Conservation (phyloP, 2,888 invertebrate species). For the Neoscelio sp. region DNA sequence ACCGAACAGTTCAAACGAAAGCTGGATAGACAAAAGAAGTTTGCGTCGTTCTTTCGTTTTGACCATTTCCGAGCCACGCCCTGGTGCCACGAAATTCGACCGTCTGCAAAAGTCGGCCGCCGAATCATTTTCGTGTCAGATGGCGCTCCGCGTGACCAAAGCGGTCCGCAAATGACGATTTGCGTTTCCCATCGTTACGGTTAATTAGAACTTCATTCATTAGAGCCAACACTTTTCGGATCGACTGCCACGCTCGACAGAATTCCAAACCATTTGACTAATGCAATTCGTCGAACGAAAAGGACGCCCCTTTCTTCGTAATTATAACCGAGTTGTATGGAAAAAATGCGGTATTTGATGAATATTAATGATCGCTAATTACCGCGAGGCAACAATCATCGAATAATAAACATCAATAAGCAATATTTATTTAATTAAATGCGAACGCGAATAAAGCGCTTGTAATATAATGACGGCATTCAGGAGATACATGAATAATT, state of each 20-base stretch:
- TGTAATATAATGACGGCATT: conserved; percentile 20
- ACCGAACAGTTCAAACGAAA: conserved; percentile 15
- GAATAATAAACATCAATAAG: conserved; percentile 59
- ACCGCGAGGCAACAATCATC: conserved; percentile 21
- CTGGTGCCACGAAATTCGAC: conserved; percentile 67
- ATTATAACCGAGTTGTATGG: conserved; percentile 31
- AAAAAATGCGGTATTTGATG: conserved; percentile 36
- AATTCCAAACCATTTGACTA: conserved; percentile 9
- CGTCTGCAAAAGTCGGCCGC: conserved; percentile 23
- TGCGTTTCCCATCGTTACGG: conserved; percentile 33
- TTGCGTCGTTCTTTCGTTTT: conserved; percentile 50
- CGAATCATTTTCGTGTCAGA: conserved; percentile 34
- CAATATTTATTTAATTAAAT: conserved; percentile 65
- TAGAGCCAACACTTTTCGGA: conserved; percentile 26
- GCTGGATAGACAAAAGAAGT: conserved; percentile 63
- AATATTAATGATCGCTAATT: conserved; percentile 60
- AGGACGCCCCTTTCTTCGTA: no score
- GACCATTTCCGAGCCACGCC: conserved; percentile 60
- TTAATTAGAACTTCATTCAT: conserved; percentile 52
- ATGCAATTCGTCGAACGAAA: neutral
- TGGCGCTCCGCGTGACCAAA: conserved; percentile 40
- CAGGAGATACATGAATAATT: conserved; percentile 47
- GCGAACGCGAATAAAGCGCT: conserved; percentile 16
- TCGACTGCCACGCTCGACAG: neutral
- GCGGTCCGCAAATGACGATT: no score